Evolutionary conservation across 2,888 invertebrate species (phyloP), one percentile per base, ranked within the genome.

Genomic region (Tetropium fuscum): DNA sequence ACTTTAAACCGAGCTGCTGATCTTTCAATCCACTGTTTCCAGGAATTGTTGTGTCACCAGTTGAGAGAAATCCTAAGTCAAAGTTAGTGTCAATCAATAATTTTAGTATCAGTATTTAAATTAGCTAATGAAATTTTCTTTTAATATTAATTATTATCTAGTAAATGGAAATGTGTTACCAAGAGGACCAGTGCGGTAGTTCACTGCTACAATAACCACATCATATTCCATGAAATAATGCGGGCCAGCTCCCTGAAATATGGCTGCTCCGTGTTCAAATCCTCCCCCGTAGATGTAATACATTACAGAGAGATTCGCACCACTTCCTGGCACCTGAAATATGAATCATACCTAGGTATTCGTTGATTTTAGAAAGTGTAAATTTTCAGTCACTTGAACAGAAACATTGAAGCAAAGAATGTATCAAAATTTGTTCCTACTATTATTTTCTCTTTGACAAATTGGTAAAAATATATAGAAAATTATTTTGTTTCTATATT

Each of bases 201-300:
- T 72, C 5, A 71, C 56, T 3, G 71, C 67, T 3, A 76, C 74
- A 7, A 74, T 53, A 4, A 76, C 64, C 1, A 76, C 71, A 25
- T 79, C 77, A 43, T 74, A 66, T 54, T 76, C 77, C 68, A 82
- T 74, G 6, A 81, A 60, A 32, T 73, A 74, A 36, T 76, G 69
- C 1, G 82, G 81, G 8, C 80, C 81, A 40, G 67, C 70, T 1
- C 51, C 43, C 11, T 74, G 62, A 30, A 66, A 64, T 32, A 36
- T 55, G 8, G 74, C 76, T 15, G 68, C 55, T 6, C 82, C 81
- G 15, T 61, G 60, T 59, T 77, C 72, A 62, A 80, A 82, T 11
- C 76, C 80, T 2, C 83, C 83, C 2, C 82, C 81, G 59, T 81
- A 81, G 43, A 83, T 77, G 60, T 73, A 78, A 8, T 80, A 74